A percentile compares a stretch with the other conserved stretches of the same genome.
These are phyloP conservation scores for Eulithis prunata DNA, from an alignment of 2,888 invertebrate genomes.

Conservation along the genomic window DNA sequence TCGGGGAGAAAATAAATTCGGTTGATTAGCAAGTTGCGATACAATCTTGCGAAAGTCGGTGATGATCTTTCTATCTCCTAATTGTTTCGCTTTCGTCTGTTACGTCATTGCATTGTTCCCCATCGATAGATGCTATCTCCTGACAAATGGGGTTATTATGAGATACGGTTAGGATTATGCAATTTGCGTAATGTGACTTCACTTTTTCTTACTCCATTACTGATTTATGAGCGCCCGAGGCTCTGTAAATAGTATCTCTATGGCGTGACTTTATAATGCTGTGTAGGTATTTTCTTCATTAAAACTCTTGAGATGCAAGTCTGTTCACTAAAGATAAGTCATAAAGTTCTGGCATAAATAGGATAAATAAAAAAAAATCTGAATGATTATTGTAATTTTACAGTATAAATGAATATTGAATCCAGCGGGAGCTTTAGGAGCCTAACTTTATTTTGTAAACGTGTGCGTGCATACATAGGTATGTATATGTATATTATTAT, in stretches of 20 bases:
- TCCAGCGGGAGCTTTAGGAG: no score
- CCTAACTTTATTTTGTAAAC: no score
- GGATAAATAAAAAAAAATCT: no score
- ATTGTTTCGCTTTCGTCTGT: slow-evolving; percentile 77
- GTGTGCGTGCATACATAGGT: no score
- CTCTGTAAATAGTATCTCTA: slow-evolving; percentile 36
- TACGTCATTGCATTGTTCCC: slow-evolving; percentile 69
- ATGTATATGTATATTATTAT: no score
- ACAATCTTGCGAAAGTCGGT: slow-evolving; percentile 65
- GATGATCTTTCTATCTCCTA: slow-evolving; percentile 67
- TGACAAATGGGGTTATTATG: slow-evolving; percentile 74
- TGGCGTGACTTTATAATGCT: slow-evolving; percentile 31
- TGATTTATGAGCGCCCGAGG: slow-evolving; percentile 39
- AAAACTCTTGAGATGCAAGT: slow-evolving; percentile 12
- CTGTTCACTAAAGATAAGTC: no score
- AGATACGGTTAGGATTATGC: slow-evolving; percentile 64
- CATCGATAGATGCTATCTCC: slow-evolving; percentile 66
- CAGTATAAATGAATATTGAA: no score
- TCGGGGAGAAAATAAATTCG: slow-evolving; percentile 47
- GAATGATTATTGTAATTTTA: no score
- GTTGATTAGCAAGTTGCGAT: slow-evolving; percentile 48
- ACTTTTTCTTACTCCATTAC: slow-evolving; percentile 50
- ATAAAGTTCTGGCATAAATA: no score
- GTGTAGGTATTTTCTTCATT: slow-evolving; percentile 29
- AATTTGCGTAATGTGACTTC: slow-evolving; percentile 64